Conservation (phyloP, 2,113 vertebrate genomes). For the Meriones unguiculatus region DNA sequence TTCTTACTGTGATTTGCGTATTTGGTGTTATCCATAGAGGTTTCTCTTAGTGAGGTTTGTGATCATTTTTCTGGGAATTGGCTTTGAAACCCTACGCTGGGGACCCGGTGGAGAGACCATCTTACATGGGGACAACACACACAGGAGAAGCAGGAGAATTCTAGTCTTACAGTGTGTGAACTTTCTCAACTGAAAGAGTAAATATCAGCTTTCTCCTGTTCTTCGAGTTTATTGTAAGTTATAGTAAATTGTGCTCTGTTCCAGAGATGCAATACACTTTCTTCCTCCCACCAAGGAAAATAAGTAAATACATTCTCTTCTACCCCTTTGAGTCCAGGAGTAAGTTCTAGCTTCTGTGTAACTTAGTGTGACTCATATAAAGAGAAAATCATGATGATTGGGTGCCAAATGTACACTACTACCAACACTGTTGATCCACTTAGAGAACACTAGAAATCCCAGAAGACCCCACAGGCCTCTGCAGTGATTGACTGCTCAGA, state of each 20-base stretch:
- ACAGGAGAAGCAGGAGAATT: conserved; percentile 3
- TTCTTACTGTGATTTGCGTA: neutral
- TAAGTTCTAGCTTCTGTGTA: neutral
- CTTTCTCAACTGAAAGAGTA: conserved; percentile 58
- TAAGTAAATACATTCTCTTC: neutral
- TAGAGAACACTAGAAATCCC: neutral
- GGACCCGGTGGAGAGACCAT: neutral
- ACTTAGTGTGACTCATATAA: neutral
- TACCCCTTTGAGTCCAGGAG: neutral
- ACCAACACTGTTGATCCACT: neutral
- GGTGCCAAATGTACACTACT: neutral
- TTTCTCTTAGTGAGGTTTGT: neutral
- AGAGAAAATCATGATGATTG: neutral
- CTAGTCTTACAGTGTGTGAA: conserved; percentile 50
- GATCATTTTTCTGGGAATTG: conserved; percentile 26
- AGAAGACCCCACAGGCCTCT: neutral
- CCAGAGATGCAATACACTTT: conserved; percentile 11
- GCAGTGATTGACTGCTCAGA: neutral
- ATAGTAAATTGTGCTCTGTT: conserved; percentile 54
- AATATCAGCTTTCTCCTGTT: conserved; percentile 58
- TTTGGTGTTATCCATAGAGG: neutral
- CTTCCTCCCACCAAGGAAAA: conserved; percentile 28
- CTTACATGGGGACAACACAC: neutral
- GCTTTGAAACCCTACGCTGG: conserved; percentile 22
- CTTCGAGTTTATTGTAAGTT: conserved; percentile 54